Evolutionary conservation across 1,140 invertebrate genomes (phyloP).

Genomic region (Papilio glaucus): DNA sequence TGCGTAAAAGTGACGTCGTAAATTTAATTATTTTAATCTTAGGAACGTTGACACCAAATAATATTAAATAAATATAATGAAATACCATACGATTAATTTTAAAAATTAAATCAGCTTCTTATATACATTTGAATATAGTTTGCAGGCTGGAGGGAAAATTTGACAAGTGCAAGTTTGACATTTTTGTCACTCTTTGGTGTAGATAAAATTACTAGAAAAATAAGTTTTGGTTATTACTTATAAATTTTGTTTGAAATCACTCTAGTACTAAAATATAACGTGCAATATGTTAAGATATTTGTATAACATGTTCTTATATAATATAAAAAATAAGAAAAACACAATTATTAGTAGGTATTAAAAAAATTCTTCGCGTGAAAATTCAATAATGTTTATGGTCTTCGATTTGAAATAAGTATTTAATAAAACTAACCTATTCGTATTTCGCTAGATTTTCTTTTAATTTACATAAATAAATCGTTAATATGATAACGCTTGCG

Average conservation of each 20-base stretch:
- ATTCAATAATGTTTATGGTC: constrained; percentile 24
- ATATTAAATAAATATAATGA: constrained; percentile 52
- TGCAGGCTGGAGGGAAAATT: not conserved
- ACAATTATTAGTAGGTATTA: constrained; percentile 18
- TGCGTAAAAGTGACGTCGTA: constrained; percentile 40
- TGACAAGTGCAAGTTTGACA: not conserved
- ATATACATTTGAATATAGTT: constrained; percentile 9
- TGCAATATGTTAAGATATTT: not conserved
- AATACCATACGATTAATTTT: constrained; percentile 35
- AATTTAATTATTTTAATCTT: constrained; percentile 62
- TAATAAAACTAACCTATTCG: constrained; percentile 17
- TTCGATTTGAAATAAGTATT: constrained; percentile 16
- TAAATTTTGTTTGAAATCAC: not conserved
- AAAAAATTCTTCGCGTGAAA: constrained; percentile 27
- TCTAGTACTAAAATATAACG: not conserved
- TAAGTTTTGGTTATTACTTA: not conserved
- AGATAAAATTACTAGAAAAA: not conserved
- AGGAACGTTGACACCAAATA: constrained; percentile 76
- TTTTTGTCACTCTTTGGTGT: not conserved
- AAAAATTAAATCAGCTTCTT: constrained; percentile 37
- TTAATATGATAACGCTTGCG: constrained; percentile 1
- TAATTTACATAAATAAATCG: not conserved
- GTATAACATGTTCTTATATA: not conserved
- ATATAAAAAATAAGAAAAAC: constrained; percentile 9
- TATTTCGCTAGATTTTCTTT: constrained; percentile 27